Evolutionary conservation across 2,113 vertebrate species (phyloP), one percentile per base, ranked within the genome.

Genomic region (Catharus bicknelli): DNA sequence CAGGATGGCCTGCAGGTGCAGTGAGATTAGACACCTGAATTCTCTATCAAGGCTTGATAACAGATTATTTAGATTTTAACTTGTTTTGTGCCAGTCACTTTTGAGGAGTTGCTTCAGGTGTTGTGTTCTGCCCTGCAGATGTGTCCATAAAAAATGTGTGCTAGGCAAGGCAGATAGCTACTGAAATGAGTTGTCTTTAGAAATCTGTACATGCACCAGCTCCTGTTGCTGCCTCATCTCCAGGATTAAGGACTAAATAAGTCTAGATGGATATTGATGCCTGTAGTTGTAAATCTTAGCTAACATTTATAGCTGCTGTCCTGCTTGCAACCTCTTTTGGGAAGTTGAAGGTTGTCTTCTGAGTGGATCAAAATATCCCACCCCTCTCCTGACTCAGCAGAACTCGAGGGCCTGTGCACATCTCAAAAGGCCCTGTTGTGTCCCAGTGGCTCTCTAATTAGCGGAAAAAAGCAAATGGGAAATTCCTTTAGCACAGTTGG

Each of bases 401-500:
- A 58, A 40, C 19, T 45, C 4, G 40, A 88, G 61, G 55, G 42
- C 27, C 2, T 1, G 6, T 4, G 4, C 40, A 29, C 1, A 3
- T 85, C 53, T 73, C 38, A 7, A 5, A 45, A 66, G 38, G 61
- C 78, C 1, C 3, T 4, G 38, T 32, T 76, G 73, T 79, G 50
- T 89, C 38, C 59, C 36, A 32, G 36, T 5, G 50, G 45, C 45
- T 50, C 69, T 13, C 57, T 93, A 94, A 96, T 95, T 83, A 93
- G 86, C 2, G 0, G 84, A 47, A 88, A 93, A 72, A 90, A 66
- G n/a, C 83, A 82, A 88, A 66, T 25, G 45, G 54, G 83, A 57
- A 92, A 59, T 89, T 95, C 50, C 70, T 94, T 54, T 34, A 87
- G 74, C 93, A 10, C 88, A 77, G 93, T 90, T 51, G 95, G 94